phyloP scores from a whole-genome alignment of 2,888 invertebrate genomes.

The Onthophagus sagittarius region DNA sequence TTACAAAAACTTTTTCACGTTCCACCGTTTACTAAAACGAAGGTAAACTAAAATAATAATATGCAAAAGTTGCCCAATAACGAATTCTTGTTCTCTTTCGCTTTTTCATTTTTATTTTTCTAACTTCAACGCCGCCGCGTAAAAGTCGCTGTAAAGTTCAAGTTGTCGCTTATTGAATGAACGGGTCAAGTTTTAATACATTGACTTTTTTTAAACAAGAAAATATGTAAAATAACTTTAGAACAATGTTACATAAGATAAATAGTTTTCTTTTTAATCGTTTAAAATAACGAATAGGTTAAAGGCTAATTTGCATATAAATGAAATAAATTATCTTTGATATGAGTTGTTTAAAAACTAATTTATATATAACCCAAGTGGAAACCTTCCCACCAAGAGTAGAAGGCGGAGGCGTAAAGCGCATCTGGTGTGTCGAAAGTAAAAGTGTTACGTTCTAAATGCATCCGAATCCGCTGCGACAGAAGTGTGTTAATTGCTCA shows the following conservation, averaged over 20 bases:
- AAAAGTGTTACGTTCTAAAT: not conserved
- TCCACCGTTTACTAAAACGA: not conserved
- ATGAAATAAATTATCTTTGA: not conserved
- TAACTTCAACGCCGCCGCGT: not conserved
- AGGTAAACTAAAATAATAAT: not conserved
- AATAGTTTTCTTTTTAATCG: not conserved
- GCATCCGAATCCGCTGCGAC: not conserved
- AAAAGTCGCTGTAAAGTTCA: not conserved
- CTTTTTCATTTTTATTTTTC: not conserved
- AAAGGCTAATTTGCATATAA: not conserved
- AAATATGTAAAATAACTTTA: too few relatives aligned
- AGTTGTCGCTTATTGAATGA: not conserved
- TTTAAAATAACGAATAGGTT: not conserved
- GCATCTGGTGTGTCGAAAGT: not conserved
- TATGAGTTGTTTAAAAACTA: not conserved
- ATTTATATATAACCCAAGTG: not conserved
- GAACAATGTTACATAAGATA: too few relatives aligned
- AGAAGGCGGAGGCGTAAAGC: not conserved
- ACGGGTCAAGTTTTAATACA: not conserved
- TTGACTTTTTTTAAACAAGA: not conserved
- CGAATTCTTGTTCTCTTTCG: not conserved
- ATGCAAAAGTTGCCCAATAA: not conserved
- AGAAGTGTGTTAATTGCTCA: not conserved
- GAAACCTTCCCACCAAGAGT: not conserved
- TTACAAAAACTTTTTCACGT: not conserved